Evolutionary conservation across 2,888 invertebrate genomes (phyloP), one percentile per base, ranked within the genome.

Genomic region (Drosophila rellima): DNA sequence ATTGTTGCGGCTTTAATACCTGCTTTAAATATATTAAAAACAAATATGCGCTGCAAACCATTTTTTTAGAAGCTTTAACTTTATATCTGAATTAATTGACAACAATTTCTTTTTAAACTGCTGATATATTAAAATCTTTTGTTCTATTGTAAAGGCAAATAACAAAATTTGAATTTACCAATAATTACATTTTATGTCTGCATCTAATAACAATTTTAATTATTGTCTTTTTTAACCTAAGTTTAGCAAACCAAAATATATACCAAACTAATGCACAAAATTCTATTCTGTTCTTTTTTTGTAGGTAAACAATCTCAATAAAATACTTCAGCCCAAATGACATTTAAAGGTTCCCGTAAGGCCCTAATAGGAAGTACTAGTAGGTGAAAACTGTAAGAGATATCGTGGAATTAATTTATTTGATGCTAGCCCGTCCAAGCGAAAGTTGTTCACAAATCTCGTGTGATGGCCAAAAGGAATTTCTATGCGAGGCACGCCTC

Each of bases 381-480:
- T 13, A n/a, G 39, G 11, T 44, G 35, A 44, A 48, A 69, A 52
- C n/a, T 18, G 62, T 56, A 62, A 62, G 67, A 51, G 37, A 47
- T 61, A 48, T 35, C 17, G 47, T 44, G 61, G 40, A 69, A 61
- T 68, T 63, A 71, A 71, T 72, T 66, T 67, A 72, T 73, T 67
- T 66, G 78, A 52, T 40, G 23, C 31, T 37, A 55, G 45, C 35
- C 39, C 48, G 15, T 15, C 59, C 51, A 54, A 66, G 79, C 76
- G 70, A 84, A 81, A 82, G 74, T 85, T 70, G 70, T 64, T 29
- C 65, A 78, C 78, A 76, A 77, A 76, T 73, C 76, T 69, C 50
- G 7, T 40, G 31, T 33, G 48, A 45, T 59, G 48, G 51, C 20
- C 15, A 35, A n/a, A 10, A 42, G 66, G 57, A 60, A 71, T 80